phyloP scores from a whole-genome alignment of 2,888 invertebrate genomes.

The Blastobasis lacticolella region DNA sequence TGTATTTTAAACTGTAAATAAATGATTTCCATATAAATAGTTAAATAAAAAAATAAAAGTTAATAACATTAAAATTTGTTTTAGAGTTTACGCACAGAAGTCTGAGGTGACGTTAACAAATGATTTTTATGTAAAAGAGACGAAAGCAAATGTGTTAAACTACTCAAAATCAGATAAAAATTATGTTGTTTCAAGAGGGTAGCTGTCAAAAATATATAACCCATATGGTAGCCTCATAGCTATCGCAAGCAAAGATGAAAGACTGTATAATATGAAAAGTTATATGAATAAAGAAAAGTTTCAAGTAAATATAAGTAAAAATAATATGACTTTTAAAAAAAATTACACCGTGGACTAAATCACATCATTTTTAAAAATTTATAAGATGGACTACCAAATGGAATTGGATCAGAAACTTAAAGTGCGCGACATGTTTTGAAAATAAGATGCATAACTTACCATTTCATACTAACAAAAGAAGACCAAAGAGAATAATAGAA shows the following conservation, averaged over 20 bases:
- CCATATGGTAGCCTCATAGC: slow-evolving; percentile 2
- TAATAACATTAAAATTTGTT: no score
- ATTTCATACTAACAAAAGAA: slow-evolving; percentile 21
- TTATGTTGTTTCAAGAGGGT: slow-evolving; percentile 11
- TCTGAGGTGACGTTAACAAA: slow-evolving; percentile 13
- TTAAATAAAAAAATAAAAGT: no score
- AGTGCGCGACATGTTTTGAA: slow-evolving; percentile 21
- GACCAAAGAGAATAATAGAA: slow-evolving; percentile 13
- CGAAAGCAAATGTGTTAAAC: slow-evolving; percentile 19
- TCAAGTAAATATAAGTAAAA: slow-evolving; percentile 8
- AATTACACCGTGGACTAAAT: slow-evolving; percentile 17
- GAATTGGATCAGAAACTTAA: slow-evolving; percentile 17
- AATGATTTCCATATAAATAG: no score
- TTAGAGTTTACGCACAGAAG: slow-evolving; percentile 11
- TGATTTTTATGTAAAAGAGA: slow-evolving; percentile 15
- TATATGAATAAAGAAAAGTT: no score
- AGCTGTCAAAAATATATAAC: slow-evolving; percentile 19
- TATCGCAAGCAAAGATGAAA: slow-evolving; percentile 10
- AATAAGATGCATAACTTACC: slow-evolving; percentile 21
- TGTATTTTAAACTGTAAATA: no score
- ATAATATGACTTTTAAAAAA: slow-evolving; percentile 12
- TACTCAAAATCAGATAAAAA: slow-evolving; percentile 17
- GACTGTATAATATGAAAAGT: slow-evolving; percentile 15
- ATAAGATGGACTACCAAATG: slow-evolving; percentile 18
- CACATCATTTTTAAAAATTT: slow-evolving; percentile 22